phyloP scores from a whole-genome alignment of 2,113 vertebrate genomes.

The Menidia beryllina region DNA sequence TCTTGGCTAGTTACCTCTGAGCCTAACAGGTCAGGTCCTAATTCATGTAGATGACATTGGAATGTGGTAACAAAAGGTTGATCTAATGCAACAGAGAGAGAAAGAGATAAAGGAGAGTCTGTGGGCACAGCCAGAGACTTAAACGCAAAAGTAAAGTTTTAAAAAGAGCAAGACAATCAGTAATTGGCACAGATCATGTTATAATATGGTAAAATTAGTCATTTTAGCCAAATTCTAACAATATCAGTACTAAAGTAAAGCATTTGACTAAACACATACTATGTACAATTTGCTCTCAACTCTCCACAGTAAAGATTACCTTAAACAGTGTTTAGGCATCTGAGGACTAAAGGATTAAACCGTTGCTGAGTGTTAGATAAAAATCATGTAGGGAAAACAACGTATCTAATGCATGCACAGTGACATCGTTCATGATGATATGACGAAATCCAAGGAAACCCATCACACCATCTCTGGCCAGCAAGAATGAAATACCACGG shows the following conservation, averaged over 20 bases:
- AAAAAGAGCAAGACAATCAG: too few relatives aligned
- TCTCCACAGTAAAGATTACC: slow-evolving; percentile 41
- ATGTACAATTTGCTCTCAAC: slow-evolving; percentile 39
- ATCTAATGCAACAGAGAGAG: too few relatives aligned
- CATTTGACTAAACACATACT: slow-evolving; percentile 51
- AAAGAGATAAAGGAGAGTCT: too few relatives aligned
- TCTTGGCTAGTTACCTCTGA: too few relatives aligned
- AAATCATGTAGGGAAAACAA: slow-evolving; percentile 48
- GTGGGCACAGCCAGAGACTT: too few relatives aligned
- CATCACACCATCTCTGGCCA: slow-evolving; percentile 15
- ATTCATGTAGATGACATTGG: too few relatives aligned
- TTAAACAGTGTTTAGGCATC: slow-evolving; percentile 27
- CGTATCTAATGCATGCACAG: slow-evolving; percentile 34
- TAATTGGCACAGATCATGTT: too few relatives aligned
- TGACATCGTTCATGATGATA: slow-evolving; percentile 19
- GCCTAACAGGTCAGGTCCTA: too few relatives aligned
- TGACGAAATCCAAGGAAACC: slow-evolving; percentile 61
- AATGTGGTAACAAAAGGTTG: too few relatives aligned
- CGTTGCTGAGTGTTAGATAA: slow-evolving; percentile 24
- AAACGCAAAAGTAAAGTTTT: too few relatives aligned
- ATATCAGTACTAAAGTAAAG: slow-evolving; percentile 35
- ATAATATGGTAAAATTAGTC: too few relatives aligned
- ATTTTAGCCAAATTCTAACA: too few relatives aligned
- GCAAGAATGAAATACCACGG: slow-evolving; percentile 1
- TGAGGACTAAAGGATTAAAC: slow-evolving; percentile 11